phyloP scores from a whole-genome alignment of 1,140 invertebrate genomes.

The Drosophila nannoptera region DNA sequence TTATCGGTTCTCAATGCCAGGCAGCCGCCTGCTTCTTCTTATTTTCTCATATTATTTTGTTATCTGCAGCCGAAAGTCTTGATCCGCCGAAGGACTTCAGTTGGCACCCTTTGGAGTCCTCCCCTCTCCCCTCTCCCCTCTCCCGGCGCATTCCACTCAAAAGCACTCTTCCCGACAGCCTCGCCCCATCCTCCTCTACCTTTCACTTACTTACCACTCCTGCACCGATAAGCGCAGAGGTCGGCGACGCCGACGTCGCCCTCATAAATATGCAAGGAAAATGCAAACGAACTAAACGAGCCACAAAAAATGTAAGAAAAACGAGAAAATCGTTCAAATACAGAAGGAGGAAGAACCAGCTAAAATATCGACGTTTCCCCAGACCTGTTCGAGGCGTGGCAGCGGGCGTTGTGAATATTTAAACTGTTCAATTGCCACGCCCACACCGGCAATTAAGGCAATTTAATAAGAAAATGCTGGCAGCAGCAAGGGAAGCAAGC shows the following conservation, averaged over 20 bases:
- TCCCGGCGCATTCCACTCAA: background rate
- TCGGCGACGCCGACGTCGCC: constrained; percentile 27
- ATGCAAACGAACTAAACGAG: constrained; percentile 61
- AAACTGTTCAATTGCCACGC: constrained; percentile 55
- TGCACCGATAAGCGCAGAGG: constrained; percentile 9
- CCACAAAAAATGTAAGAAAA: constrained; percentile 15
- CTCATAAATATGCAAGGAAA: constrained; percentile 73
- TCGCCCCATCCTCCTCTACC: too few relatives aligned
- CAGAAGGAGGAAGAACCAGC: background rate
- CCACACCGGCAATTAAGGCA: constrained; percentile 51
- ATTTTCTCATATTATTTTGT: constrained; percentile 31
- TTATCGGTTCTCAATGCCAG: constrained; percentile 11
- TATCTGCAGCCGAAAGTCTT: constrained; percentile 44
- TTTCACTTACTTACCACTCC: constrained; percentile 9
- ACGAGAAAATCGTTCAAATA: constrained; percentile 6
- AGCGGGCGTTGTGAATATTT: constrained; percentile 34
- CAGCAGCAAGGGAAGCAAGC: constrained; percentile 22
- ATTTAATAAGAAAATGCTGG: constrained; percentile 29
- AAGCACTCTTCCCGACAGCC: too few relatives aligned
- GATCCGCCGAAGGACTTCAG: constrained; percentile 33
- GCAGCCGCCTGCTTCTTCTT: background rate
- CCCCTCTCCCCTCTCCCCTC: background rate
- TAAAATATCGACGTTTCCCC: constrained; percentile 29
- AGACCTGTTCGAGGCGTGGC: background rate
- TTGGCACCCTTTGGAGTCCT: background rate